Conservation (phyloP, 2,888 invertebrate genomes). For the Timandra comae region DNA sequence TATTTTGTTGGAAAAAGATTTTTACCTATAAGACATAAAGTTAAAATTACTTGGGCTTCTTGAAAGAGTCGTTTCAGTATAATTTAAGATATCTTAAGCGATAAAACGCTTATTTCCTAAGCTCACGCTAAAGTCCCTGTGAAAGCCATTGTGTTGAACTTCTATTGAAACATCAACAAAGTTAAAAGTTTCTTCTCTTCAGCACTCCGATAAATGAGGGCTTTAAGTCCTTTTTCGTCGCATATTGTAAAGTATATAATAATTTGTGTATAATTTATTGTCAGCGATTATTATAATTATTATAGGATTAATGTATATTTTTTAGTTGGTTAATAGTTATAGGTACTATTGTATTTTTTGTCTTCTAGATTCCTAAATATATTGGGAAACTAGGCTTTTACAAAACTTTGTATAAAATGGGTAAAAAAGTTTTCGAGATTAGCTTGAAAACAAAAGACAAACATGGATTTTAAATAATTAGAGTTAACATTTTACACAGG, state of each 20-base stretch:
- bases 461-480: no score
- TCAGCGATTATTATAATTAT: no score
- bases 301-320: no score
- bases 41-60: constrained; percentile 3
- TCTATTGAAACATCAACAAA: constrained; percentile 24
- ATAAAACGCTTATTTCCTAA: constrained; percentile 21
- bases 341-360: no score
- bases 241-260: constrained; percentile 1
- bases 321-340: no score
- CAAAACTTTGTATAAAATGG: no score
- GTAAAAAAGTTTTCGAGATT: no score
- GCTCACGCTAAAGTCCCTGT: constrained; percentile 14
- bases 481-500: no score
- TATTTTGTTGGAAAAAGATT: background rate
- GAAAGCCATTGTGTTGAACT: constrained; percentile 25
- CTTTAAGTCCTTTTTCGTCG: constrained; percentile 10
- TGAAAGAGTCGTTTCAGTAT: constrained; percentile 3
- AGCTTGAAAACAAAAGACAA: no score
- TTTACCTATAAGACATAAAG: background rate
- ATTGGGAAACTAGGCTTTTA: no score
- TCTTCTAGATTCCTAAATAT: no score
- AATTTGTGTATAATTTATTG: constrained; percentile 1
- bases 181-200: constrained; percentile 22
- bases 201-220: constrained; percentile 23
- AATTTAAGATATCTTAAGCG: constrained; percentile 11